These are phyloP conservation scores for Volucella inflata DNA, from an alignment of 2,888 invertebrate species.

Conservation along the genomic window DNA sequence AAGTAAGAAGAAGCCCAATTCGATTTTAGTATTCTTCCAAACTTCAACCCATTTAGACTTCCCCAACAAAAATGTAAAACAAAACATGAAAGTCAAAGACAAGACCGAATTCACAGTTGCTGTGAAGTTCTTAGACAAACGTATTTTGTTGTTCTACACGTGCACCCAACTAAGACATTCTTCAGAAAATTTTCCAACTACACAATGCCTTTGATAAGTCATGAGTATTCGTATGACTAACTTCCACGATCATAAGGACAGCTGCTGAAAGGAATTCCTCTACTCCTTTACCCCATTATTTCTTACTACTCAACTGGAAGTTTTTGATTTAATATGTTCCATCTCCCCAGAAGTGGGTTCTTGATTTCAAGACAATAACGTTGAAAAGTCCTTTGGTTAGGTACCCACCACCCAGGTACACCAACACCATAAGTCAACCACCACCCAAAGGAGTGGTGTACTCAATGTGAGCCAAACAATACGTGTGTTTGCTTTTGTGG, in stretches of 20 bases:
- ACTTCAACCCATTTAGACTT: too few species aligned
- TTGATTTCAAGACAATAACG: conserved; percentile 45
- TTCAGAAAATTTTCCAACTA: background rate
- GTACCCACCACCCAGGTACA: background rate
- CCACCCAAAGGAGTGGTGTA: conserved; percentile 16
- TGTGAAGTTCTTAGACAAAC: background rate
- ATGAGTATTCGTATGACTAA: background rate
- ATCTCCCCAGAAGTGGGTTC: conserved; percentile 34
- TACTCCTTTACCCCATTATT: conserved; percentile 37
- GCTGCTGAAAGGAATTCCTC: conserved; percentile 40
- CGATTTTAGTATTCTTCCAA: too few species aligned
- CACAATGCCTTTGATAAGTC: background rate
- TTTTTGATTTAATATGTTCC: conserved; percentile 62
- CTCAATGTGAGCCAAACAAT: conserved; percentile 5
- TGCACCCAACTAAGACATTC: background rate
- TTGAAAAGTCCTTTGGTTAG: conserved; percentile 6
- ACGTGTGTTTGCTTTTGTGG: conserved; percentile 28
- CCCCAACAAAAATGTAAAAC: too few species aligned
- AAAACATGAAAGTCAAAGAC: too few species aligned
- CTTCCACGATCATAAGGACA: background rate
- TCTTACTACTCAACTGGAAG: conserved; percentile 52
- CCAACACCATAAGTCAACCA: conserved; percentile 10
- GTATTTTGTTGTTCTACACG: background rate
- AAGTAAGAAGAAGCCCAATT: too few species aligned
- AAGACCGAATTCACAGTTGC: too few species aligned